Base-by-base conservation (phyloP, 2,888 invertebrate genomes). In the Orthosia gracilis region DNA sequence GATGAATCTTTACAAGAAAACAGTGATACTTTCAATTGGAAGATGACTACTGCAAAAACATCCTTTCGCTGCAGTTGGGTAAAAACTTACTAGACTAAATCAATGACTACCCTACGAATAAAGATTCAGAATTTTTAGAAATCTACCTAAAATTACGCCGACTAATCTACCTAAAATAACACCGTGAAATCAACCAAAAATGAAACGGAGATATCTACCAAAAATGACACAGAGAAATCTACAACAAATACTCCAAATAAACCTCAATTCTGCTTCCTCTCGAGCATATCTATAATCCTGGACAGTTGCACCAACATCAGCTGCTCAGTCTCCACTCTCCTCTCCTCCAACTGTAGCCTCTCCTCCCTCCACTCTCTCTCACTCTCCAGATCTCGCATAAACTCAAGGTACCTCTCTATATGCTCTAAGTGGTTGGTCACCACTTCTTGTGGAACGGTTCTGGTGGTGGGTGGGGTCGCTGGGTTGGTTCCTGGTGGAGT, bases 241-340 rank as follows among this genome's bases (percentile, higher is more conserved):
- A 55, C 23, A 13, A 23, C 15, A 21, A 4, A 11, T 2, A 40
- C 5, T 21, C 40, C 58, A 59, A 18, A 45, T 71, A 52, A 61
- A 87, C 80, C 45, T 94, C 90, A 95, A 76, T 91, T 91, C 58
- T 88, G 90, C 61, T 91, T 93, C 74, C 86, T 89, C 80, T 95
- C 94, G 85, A 96, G 78, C 69, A 95, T 88, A 18, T 87, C 90
- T 31, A 95, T 85, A 17, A 96, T 95, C 85, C 87, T 94, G 0
- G 92, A 86, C 2, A 96, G 76, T 70, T 94, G 92, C n/a, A 85
- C 76, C 77, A 94, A 75, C 75, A 95, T 89, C 23, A 92, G 75
- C 61, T 90, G 86, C 26, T 94, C 91, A 13, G 89, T 89, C 45
- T 93, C 91, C 11, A 88, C 45, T 31, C 89, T 82, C 50, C 84